phyloP scores from a whole-genome alignment of 1,140 invertebrate genomes.

The Cephus cinctus region DNA sequence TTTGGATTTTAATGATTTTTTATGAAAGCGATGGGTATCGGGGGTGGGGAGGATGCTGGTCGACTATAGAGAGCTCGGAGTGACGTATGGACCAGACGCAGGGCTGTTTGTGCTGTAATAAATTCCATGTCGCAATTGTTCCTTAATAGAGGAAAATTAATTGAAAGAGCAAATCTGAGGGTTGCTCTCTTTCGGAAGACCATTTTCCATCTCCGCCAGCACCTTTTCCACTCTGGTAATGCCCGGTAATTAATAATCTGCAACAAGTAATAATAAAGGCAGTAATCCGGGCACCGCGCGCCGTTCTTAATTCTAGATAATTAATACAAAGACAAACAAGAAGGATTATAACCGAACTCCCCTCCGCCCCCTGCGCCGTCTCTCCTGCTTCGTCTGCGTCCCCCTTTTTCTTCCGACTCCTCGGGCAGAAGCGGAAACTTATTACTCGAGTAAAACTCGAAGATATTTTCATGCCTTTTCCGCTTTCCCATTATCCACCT shows the following conservation, averaged over 20 bases:
- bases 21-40: too few relatives aligned
- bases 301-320: constrained; percentile 56
- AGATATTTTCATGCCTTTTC: too few relatives aligned
- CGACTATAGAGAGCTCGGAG: too few relatives aligned
- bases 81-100: too few relatives aligned
- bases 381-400: constrained; percentile 9
- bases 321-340: constrained; percentile 58
- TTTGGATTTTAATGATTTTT: too few relatives aligned
- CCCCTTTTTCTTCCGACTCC: background rate
- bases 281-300: constrained; percentile 49
- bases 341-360: constrained; percentile 39
- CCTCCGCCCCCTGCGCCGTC: constrained; percentile 1
- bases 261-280: constrained; percentile 56
- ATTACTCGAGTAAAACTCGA: too few relatives aligned
- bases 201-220: constrained; percentile 8
- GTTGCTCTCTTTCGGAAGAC: constrained; percentile 33
- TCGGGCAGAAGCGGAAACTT: too few relatives aligned
- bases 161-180: constrained; percentile 50
- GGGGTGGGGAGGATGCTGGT: too few relatives aligned
- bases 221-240: constrained; percentile 38
- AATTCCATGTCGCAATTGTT: constrained; percentile 40
- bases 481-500: too few relatives aligned
- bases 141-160: constrained; percentile 50
- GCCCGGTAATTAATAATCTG: constrained; percentile 57
- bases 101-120: too few relatives aligned